phyloP scores from a whole-genome alignment of 2,113 vertebrate genomes.

The Corythaeola cristata region DNA sequence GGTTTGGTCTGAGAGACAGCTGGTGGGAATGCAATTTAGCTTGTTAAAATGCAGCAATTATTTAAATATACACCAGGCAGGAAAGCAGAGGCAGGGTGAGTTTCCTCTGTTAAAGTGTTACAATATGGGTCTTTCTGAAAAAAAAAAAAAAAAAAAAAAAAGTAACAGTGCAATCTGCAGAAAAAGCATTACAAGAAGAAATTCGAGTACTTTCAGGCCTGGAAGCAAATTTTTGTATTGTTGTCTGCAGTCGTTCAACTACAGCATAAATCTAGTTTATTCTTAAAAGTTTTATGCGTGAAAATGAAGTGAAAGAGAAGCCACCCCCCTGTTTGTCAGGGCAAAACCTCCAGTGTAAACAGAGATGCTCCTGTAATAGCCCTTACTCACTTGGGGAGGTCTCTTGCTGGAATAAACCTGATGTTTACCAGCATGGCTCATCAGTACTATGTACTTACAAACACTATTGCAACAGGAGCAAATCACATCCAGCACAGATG shows the following conservation, averaged over 20 bases:
- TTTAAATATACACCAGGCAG: constrained; percentile 52
- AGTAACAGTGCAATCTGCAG: not conserved
- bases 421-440: not conserved
- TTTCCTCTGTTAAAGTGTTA: constrained; percentile 50
- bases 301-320: not conserved
- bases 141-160: not conserved
- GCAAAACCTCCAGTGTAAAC: not conserved
- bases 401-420: not conserved
- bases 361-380: not conserved
- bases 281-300: not conserved
- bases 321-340: not conserved
- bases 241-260: not conserved
- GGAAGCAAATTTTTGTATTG: not conserved
- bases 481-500: not conserved
- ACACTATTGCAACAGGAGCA: not conserved
- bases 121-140: not conserved
- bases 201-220: not conserved
- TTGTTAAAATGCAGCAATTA: constrained; percentile 64
- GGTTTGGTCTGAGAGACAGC: constrained; percentile 43
- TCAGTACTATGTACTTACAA: not conserved
- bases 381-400: not conserved
- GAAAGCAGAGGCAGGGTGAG: constrained; percentile 11
- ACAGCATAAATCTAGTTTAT: not conserved
- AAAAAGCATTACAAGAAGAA: not conserved
- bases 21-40: constrained; percentile 48